phyloP scores from a whole-genome alignment of 64 coral and sea anemone species.

The Pocillopora verrucosa region DNA sequence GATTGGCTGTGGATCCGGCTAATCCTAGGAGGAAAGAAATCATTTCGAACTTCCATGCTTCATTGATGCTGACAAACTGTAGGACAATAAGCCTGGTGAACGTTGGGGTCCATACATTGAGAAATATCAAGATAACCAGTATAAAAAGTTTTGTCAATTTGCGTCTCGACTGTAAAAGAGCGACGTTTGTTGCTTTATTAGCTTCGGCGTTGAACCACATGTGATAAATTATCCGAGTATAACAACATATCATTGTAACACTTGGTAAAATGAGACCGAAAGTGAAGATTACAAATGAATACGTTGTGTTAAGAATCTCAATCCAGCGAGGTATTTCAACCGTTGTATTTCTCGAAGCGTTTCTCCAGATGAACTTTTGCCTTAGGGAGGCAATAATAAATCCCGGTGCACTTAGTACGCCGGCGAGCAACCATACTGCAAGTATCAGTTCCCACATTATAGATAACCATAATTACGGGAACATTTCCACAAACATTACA shows the following conservation, averaged over 20 bases:
- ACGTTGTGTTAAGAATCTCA: not conserved
- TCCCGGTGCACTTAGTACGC: not conserved
- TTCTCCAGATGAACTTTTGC: not conserved
- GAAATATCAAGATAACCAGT: constrained; percentile 11
- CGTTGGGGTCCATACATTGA: constrained; percentile 29
- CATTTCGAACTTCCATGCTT: not conserved
- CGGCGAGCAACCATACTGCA: not conserved
- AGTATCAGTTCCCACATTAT: not conserved
- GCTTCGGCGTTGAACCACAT: constrained; percentile 15
- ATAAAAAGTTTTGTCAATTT: constrained; percentile 50
- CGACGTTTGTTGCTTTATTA: not conserved
- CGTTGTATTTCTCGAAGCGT: not conserved
- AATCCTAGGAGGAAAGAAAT: not conserved
- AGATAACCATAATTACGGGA: constrained; percentile 6
- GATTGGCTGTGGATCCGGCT: constrained; percentile 15
- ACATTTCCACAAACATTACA: constrained; percentile 27
- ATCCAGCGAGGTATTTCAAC: not conserved
- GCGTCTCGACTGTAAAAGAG: constrained; percentile 22
- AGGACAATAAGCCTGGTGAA: not conserved
- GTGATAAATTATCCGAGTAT: constrained; percentile 27
- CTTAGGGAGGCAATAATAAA: not conserved
- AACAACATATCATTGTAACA: not conserved
- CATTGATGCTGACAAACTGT: not conserved
- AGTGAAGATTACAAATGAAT: not conserved
- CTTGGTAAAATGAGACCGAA: constrained; percentile 3